Evolutionary conservation across 2,113 vertebrate species (phyloP).

Genomic region (Nothoprocta perdicaria): DNA sequence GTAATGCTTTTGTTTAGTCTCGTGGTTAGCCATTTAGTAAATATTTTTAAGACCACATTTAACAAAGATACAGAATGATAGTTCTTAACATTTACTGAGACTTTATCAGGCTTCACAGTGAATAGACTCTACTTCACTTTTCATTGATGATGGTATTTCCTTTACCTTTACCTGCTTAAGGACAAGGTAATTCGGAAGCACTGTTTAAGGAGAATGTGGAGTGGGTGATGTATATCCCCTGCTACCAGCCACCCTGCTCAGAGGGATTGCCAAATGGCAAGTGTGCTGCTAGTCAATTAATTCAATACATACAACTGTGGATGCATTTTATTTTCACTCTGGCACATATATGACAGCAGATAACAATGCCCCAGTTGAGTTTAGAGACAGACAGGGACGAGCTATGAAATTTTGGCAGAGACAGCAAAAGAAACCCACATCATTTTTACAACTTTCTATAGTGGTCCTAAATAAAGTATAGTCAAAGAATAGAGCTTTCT

Average conservation of each 20-base stretch:
- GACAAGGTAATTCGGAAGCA: slow-evolving; percentile 9
- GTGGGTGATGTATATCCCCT: background rate
- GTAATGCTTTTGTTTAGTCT: slow-evolving; percentile 79
- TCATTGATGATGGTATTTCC: background rate
- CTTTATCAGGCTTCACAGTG: slow-evolving; percentile 13
- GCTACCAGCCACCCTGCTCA: background rate
- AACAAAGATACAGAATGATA: slow-evolving; percentile 60
- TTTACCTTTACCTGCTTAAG: slow-evolving; percentile 47
- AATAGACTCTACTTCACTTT: background rate
- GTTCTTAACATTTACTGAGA: slow-evolving; percentile 39
- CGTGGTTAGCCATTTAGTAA: slow-evolving; percentile 74
- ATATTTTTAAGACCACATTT: slow-evolving; percentile 73
- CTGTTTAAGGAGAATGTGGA: background rate
- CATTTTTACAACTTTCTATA: background rate
- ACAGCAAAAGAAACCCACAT: background rate
- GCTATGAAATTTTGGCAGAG: background rate
- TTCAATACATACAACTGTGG: background rate
- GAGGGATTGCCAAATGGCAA: background rate
- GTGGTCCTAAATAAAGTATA: background rate
- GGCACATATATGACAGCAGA: background rate
- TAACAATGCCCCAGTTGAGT: background rate
- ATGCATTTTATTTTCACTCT: background rate
- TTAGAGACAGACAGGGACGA: background rate
- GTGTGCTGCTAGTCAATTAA: background rate
- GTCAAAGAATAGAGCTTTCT: background rate